Evolutionary conservation across 1,140 invertebrate species (phyloP), one percentile per base, ranked within the genome.

Genomic region (Dufourea novaeangliae): DNA sequence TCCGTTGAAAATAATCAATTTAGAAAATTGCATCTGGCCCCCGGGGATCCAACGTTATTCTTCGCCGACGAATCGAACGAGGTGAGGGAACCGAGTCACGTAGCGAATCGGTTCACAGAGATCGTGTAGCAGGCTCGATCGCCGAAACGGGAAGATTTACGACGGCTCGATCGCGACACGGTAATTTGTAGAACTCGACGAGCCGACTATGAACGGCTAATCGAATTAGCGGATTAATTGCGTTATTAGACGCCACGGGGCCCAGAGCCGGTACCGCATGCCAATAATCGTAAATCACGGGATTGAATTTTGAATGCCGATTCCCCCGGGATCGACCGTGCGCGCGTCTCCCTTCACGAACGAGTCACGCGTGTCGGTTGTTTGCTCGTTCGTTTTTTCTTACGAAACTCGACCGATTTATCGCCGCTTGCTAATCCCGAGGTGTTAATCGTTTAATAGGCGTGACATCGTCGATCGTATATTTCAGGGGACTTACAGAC

Each of bases 141-240:
- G 39, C 64, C n/a, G 20, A 74, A 74, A 63, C 39, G 1, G 34
- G 70, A 67, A 75, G 82, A 86, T 86, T 86, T 77, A 80, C 63
- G 39, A 63, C 25, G 10, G 27, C 70, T 32, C 70, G 80, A 87
- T 85, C 69, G 75, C 32, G 25, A 39, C 62, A 72, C 32, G 44
- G 41, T 79, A 74, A 82, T 84, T 81, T 72, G 73, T 83, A 54
- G 57, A 37, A 62, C 27, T 85, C 44, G 27, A 27, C 37, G 57
- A 61, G 57, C 66, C 12, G 78, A 78, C 11, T 8, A 46, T 34
- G 70, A 57, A 34, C 61, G 34, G 27, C 62, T 87, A 87, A 88
- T 88, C 79, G 79, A 87, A 87, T 87, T 87, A 87, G 71, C 64
- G 62, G 80, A 87, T 87, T 87, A 87, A 86, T 86, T 80, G 81